These are phyloP conservation scores for Leptinotarsa undecemlineata DNA, from an alignment of 1,140 invertebrate species.

Conservation along the genomic window DNA sequence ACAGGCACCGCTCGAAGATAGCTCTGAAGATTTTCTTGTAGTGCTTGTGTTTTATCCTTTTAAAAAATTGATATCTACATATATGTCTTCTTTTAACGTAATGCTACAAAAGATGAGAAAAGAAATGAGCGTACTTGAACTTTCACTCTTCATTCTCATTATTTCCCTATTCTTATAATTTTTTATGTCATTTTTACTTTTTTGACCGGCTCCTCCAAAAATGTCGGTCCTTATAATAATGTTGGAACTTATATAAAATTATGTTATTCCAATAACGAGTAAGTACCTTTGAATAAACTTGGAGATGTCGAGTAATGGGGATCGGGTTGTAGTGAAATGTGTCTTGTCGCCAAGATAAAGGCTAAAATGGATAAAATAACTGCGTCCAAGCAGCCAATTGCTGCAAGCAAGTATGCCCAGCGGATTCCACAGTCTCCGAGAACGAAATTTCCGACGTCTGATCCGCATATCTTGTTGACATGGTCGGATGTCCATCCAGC, in stretches of 20 bases:
- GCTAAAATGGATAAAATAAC: slow-evolving; percentile 86
- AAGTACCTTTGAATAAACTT: slow-evolving; percentile 66
- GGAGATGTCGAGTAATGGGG: slow-evolving; percentile 64
- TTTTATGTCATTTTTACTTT: too few relatives aligned
- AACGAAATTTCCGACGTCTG: slow-evolving; percentile 72
- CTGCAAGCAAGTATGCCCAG: slow-evolving; percentile 93
- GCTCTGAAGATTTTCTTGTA: too few relatives aligned
- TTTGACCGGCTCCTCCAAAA: not conserved
- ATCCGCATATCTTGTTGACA: slow-evolving; percentile 84
- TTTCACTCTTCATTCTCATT: too few relatives aligned
- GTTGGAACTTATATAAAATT: not conserved
- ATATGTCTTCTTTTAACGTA: too few relatives aligned
- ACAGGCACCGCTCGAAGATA: too few relatives aligned
- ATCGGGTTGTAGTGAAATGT: slow-evolving; percentile 82
- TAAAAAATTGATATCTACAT: too few relatives aligned
- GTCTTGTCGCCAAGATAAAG: slow-evolving; percentile 89
- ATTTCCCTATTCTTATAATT: too few relatives aligned
- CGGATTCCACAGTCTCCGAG: slow-evolving; percentile 84
- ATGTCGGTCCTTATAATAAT: not conserved
- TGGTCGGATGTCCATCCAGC: slow-evolving; percentile 86
- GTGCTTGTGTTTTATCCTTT: too few relatives aligned
- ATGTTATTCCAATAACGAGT: not conserved
- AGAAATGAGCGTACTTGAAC: too few relatives aligned
- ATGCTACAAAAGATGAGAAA: too few relatives aligned
- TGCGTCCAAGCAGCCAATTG: slow-evolving; percentile 90